A percentile compares a stretch with the other conserved stretches of the same genome.
Conservation (phyloP, 2,797 vertebrate genomes). For the Chloroceryle inda region DNA sequence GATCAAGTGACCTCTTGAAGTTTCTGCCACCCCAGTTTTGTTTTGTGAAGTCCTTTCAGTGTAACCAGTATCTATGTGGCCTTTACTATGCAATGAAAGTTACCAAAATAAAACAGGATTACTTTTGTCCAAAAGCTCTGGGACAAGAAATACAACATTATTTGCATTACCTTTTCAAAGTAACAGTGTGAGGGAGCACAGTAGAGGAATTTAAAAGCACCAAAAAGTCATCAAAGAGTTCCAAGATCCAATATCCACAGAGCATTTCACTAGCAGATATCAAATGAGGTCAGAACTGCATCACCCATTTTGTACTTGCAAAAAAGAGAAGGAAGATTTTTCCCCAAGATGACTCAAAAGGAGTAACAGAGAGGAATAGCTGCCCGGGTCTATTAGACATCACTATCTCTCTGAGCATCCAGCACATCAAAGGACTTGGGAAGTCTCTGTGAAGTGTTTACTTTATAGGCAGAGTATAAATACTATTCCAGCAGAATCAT, state of each 20-base stretch:
- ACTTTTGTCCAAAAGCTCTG: not conserved
- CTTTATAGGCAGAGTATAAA: not conserved
- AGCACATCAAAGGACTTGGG: not conserved
- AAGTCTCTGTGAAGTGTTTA: not conserved
- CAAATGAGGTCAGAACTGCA: not conserved
- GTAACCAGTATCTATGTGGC: fast-evolving
- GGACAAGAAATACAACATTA: not conserved
- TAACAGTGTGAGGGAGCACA: not conserved
- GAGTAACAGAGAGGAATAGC: not conserved
- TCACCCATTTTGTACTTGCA: not conserved
- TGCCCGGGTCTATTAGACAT: not conserved
- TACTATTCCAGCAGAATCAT: not conserved
- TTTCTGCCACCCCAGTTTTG: not conserved
- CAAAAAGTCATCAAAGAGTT: not conserved
- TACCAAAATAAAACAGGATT: not conserved
- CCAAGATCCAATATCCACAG: not conserved
- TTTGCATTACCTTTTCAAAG: not conserved
- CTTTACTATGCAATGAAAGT: not conserved
- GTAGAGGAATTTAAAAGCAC: not conserved
- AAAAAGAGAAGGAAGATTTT: not conserved
- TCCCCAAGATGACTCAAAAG: not conserved
- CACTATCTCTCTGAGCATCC: not conserved
- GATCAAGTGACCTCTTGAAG: not conserved
- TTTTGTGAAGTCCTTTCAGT: not conserved
- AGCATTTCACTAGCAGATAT: not conserved